Conservation (phyloP, 2,113 vertebrate species). For the Bambusicola thoracicus region DNA sequence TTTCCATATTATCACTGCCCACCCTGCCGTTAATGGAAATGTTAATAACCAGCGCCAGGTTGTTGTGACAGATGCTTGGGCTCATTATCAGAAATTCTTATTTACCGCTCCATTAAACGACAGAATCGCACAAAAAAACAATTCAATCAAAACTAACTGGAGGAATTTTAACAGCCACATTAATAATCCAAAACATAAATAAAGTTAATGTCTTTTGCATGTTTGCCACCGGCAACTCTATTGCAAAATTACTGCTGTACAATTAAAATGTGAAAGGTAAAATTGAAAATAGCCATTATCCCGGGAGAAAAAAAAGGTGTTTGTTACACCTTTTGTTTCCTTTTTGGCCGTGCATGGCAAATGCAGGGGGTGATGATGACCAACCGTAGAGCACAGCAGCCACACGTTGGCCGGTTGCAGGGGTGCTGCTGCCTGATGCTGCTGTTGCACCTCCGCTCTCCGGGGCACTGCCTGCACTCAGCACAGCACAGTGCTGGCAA, state of each 20-base stretch:
- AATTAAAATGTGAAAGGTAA: slow-evolving; percentile 73
- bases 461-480: neutral
- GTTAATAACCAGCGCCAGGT: slow-evolving; percentile 87
- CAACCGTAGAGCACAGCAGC: neutral
- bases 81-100: slow-evolving; percentile 91
- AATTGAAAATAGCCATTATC: slow-evolving; percentile 49
- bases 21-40: slow-evolving; percentile 86
- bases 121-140: slow-evolving; percentile 81
- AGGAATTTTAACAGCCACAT: slow-evolving; percentile 83
- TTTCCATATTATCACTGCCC: slow-evolving; percentile 79
- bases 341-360: neutral
- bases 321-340: neutral
- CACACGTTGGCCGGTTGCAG: neutral
- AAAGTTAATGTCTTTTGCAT: slow-evolving; percentile 79
- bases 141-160: slow-evolving; percentile 86
- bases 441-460: rapidly evolving
- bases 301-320: neutral
- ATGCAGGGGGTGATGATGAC: neutral
- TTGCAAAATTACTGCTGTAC: slow-evolving; percentile 66
- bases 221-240: slow-evolving; percentile 74
- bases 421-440: neutral
- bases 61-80: slow-evolving; percentile 86
- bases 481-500: rapidly evolving
- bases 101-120: slow-evolving; percentile 92
- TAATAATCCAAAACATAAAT: slow-evolving; percentile 85